A percentile compares a stretch with the other conserved stretches of the same genome.
Evolutionary conservation across 2,888 invertebrate genomes (phyloP).

Genomic region (Drosophila putrida): DNA sequence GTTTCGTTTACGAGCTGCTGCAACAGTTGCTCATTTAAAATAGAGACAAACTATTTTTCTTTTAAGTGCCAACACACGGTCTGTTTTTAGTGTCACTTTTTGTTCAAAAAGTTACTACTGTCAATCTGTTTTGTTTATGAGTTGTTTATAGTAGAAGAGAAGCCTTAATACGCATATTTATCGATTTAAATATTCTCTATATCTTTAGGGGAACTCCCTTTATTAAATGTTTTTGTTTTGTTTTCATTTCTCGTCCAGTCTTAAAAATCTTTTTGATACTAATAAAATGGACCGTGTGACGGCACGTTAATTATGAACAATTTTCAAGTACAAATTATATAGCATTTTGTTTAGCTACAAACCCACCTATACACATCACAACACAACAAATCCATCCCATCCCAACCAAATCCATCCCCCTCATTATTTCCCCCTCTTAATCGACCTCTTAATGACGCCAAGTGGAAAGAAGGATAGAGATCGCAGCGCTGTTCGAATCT

Average conservation of each 20-base stretch:
- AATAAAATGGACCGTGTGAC: too few species aligned
- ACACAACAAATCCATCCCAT: conserved; percentile 24
- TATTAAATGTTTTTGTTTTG: too few species aligned
- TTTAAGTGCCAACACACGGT: neutral
- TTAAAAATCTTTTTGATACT: too few species aligned
- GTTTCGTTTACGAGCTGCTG: conserved; percentile 70
- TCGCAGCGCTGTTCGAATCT: conserved; percentile 50
- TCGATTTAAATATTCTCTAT: too few species aligned
- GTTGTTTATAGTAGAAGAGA: too few species aligned
- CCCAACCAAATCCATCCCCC: conserved; percentile 6
- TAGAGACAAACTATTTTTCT: neutral
- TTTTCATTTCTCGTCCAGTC: too few species aligned
- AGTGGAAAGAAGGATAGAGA: conserved; percentile 84
- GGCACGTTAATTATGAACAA: conserved; percentile 11
- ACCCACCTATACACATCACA: conserved; percentile 40
- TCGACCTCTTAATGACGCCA: conserved; percentile 56
- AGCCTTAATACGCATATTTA: too few species aligned
- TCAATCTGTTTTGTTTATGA: too few species aligned
- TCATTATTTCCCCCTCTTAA: neutral
- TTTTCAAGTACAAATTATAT: conserved; percentile 66
- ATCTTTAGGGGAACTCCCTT: too few species aligned
- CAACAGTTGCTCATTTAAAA: conserved; percentile 59
- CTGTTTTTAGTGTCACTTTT: too few species aligned
- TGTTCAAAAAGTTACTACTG: too few species aligned
- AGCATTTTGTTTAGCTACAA: conserved; percentile 44